Conservation (phyloP, 2,113 vertebrate species). For the Trachemys scripta region DNA sequence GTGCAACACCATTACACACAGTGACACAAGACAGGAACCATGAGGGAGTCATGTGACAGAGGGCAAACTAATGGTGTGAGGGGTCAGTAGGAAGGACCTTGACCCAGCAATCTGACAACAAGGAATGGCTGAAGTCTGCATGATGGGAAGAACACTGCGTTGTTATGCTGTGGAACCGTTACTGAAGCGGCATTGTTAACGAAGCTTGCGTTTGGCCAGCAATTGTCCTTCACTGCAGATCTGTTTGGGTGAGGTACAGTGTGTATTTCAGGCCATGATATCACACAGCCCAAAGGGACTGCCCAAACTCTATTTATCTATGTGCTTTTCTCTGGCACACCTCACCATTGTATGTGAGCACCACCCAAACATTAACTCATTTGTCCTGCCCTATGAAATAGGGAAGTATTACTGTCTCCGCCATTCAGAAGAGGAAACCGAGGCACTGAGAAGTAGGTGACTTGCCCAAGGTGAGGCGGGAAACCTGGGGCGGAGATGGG, state of each 20-base stretch:
- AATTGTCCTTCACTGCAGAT: background rate
- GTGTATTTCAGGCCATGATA: background rate
- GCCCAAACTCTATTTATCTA: background rate
- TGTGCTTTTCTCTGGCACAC: background rate
- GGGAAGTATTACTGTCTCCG: background rate
- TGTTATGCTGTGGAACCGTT: background rate
- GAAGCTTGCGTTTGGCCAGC: background rate
- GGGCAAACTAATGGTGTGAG: background rate
- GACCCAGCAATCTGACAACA: background rate
- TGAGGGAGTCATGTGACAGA: background rate
- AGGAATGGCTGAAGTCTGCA: background rate
- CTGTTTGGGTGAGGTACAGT: background rate
- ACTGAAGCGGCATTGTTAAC: background rate
- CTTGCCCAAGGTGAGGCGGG: background rate
- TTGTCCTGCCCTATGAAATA: background rate
- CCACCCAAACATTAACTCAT: background rate
- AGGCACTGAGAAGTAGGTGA: background rate
- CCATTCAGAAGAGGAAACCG: background rate
- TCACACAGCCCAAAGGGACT: background rate
- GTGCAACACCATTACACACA: background rate
- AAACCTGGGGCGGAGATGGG: background rate
- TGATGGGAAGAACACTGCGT: rapidly evolving
- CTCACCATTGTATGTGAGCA: background rate
- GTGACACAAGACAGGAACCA: background rate
- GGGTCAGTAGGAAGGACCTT: background rate